A percentile compares a stretch with the other conserved stretches of the same genome.
phyloP scores from a whole-genome alignment of 2,113 vertebrate species.

The Brachypteracias leptosomus region DNA sequence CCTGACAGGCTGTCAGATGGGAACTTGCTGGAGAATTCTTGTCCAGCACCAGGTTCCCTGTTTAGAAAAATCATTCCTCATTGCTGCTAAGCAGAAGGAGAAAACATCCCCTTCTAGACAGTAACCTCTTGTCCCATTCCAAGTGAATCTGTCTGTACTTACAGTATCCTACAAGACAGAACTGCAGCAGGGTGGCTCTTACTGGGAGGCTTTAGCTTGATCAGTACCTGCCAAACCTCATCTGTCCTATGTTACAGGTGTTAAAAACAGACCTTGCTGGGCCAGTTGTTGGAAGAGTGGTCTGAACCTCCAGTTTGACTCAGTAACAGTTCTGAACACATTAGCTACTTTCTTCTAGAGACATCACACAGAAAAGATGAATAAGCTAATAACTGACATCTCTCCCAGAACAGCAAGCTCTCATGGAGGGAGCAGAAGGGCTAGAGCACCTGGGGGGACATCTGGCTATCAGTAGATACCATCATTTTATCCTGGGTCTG shows the following conservation, averaged over 20 bases:
- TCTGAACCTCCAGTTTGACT: background rate
- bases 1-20: background rate
- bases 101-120: background rate
- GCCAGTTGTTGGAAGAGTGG: background rate
- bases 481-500: background rate
- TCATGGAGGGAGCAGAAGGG: background rate
- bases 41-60: background rate
- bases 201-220: background rate
- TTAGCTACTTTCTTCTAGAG: background rate
- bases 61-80: background rate
- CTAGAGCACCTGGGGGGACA: background rate
- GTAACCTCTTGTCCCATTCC: background rate
- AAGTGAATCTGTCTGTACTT: background rate
- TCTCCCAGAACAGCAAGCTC: background rate
- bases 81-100: background rate
- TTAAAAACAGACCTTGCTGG: background rate
- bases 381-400: background rate
- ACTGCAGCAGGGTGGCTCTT: background rate
- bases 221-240: background rate
- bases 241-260: rapidly evolving
- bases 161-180: background rate
- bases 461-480: background rate
- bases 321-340: background rate
- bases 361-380: background rate
- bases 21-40: background rate